Conservation (phyloP, 1,140 invertebrate species). For the Drosophila punjabiensis region DNA sequence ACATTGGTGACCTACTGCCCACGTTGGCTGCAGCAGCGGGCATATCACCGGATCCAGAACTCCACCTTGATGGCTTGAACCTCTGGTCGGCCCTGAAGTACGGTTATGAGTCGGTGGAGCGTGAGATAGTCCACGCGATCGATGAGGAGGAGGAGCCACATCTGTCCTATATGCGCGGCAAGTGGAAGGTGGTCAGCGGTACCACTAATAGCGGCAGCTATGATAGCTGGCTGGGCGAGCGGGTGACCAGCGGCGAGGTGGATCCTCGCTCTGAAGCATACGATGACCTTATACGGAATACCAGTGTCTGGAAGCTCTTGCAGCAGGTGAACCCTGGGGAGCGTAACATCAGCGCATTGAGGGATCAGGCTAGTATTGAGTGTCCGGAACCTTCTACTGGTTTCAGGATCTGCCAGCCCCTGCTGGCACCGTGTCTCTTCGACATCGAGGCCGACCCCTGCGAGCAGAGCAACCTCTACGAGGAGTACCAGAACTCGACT, state of each 20-base stretch:
- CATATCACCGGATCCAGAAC: conserved; percentile 63
- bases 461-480: conserved; percentile 90
- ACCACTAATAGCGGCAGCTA: conserved; percentile 84
- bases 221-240: conserved; percentile 86
- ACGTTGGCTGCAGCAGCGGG: conserved; percentile 90
- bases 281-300: conserved; percentile 85
- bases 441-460: conserved; percentile 92
- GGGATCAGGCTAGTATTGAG: conserved; percentile 85
- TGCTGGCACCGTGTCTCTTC: conserved; percentile 89
- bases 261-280: conserved; percentile 82
- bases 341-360: conserved; percentile 71
- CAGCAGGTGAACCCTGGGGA: conserved; percentile 34
- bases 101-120: conserved; percentile 84
- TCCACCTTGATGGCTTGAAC: conserved; percentile 90
- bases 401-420: conserved; percentile 75
- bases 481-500: conserved; percentile 43
- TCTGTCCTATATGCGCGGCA: conserved; percentile 88
- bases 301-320: conserved; percentile 73
- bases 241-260: conserved; percentile 28
- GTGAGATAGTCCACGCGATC: conserved; percentile 90
- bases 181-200: conserved; percentile 92
- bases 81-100: conserved; percentile 88
- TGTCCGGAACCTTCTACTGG: conserved; percentile 45
- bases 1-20: conserved; percentile 94
- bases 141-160: conserved; percentile 89